phyloP scores from a whole-genome alignment of 2,113 vertebrate species.

The Camelus dromedarius region DNA sequence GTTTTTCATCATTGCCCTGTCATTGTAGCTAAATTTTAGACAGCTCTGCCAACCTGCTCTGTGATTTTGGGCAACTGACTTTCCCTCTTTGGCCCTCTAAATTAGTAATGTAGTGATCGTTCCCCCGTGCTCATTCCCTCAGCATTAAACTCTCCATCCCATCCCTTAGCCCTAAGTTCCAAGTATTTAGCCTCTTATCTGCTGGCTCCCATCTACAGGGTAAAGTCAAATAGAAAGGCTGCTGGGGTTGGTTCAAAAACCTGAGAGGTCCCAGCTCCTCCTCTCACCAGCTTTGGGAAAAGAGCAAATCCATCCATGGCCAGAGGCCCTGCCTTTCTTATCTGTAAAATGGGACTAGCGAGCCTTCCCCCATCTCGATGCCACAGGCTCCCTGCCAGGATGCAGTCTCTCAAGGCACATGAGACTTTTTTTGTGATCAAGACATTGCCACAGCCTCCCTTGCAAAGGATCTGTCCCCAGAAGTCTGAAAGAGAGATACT shows the following conservation, averaged over 20 bases:
- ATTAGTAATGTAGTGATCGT: not conserved
- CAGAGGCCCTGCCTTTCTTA: not conserved
- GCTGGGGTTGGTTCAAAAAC: not conserved
- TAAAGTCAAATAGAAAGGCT: not conserved
- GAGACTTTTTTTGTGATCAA: not conserved
- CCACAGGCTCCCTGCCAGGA: not conserved
- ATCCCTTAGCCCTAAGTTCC: not conserved
- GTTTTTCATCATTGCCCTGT: not conserved
- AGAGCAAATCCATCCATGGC: not conserved
- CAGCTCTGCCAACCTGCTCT: not conserved
- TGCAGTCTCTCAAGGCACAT: not conserved
- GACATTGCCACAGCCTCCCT: not conserved
- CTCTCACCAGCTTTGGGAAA: not conserved
- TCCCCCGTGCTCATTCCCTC: not conserved
- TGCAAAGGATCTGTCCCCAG: not conserved
- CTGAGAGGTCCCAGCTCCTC: not conserved
- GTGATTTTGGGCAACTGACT: not conserved
- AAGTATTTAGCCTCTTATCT: not conserved
- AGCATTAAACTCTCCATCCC: not conserved
- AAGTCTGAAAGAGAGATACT: not conserved
- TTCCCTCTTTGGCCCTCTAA: constrained; percentile 24
- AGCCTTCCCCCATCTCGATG: not conserved
- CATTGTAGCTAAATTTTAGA: not conserved
- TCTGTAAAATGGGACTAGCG: not conserved
- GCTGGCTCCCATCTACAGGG: not conserved